Conservation (phyloP, 2,113 vertebrate species). For the Heloderma charlesbogerti region DNA sequence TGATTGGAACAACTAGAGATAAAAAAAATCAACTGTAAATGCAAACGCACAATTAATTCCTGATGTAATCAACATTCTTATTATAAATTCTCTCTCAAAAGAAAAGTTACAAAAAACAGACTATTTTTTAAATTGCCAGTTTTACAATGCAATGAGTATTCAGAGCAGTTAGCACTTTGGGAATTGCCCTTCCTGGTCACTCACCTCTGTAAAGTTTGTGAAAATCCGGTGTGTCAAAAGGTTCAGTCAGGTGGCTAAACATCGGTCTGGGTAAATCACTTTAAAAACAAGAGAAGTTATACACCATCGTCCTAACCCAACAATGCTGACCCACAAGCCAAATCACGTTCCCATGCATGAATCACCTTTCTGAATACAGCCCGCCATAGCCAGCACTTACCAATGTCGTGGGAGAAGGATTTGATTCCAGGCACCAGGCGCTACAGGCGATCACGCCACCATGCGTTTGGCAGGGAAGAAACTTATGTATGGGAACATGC, state of each 20-base stretch:
- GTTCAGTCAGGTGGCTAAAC: slow-evolving; percentile 89
- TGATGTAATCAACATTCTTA: neutral
- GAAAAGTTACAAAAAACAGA: neutral
- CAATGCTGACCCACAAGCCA: neutral
- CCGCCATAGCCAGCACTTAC: neutral
- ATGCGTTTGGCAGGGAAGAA: neutral
- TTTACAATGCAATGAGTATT: neutral
- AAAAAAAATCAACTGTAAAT: slow-evolving; percentile 50
- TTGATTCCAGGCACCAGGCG: neutral
- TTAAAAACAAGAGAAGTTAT: slow-evolving; percentile 60
- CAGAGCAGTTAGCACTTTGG: neutral
- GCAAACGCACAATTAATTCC: neutral
- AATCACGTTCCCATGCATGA: neutral
- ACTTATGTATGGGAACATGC: neutral
- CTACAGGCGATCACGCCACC: neutral
- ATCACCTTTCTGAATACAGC: neutral
- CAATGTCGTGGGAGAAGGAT: neutral
- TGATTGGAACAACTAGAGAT: slow-evolving; percentile 92
- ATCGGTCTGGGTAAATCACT: slow-evolving; percentile 86
- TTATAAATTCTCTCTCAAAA: neutral
- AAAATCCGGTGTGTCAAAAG: slow-evolving; percentile 93
- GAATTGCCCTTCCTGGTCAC: slow-evolving; percentile 24
- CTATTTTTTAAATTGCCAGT: neutral
- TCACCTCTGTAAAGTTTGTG: slow-evolving; percentile 94
- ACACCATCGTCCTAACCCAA: slow-evolving; percentile 24